A percentile compares a stretch with the other conserved stretches of the same genome.
phyloP scores from a whole-genome alignment of 2,888 invertebrate genomes.

The Ypsolopha scabrella region DNA sequence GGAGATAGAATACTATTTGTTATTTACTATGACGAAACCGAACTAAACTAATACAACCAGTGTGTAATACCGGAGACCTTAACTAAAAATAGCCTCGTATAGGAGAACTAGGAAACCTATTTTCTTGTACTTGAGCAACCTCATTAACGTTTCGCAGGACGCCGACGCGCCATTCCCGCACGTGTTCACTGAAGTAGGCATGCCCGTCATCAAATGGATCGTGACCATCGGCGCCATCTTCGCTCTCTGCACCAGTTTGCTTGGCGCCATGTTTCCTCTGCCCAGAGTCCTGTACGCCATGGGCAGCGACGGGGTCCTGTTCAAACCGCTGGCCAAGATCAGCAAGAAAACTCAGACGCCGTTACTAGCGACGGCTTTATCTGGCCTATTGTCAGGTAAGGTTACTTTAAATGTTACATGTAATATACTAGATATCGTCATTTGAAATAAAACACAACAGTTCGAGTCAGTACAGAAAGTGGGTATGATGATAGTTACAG shows the following conservation, averaged over 20 bases:
- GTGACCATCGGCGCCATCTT: constrained; percentile 93
- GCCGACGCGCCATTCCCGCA: constrained; percentile 88
- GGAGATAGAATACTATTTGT: too few relatives aligned
- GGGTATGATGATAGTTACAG: too few relatives aligned
- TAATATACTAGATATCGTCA: not conserved
- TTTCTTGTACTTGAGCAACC: too few relatives aligned
- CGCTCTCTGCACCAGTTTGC: constrained; percentile 88
- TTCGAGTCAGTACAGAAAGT: too few relatives aligned
- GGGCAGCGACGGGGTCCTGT: constrained; percentile 90
- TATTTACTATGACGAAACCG: too few relatives aligned
- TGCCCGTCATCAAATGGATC: constrained; percentile 86
- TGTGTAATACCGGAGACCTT: too few relatives aligned
- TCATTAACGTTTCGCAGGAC: constrained; percentile 63
- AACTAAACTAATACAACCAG: too few relatives aligned
- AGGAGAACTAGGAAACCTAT: too few relatives aligned
- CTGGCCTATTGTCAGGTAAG: constrained; percentile 81
- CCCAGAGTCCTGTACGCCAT: constrained; percentile 92
- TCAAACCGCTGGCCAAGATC: constrained; percentile 77
- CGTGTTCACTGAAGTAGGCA: constrained; percentile 82
- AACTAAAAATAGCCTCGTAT: too few relatives aligned
- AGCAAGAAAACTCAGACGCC: constrained; percentile 84
- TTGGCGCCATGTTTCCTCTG: constrained; percentile 90
- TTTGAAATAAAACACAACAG: too few relatives aligned
- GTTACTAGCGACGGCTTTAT: constrained; percentile 78
- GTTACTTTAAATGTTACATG: not conserved